Evolutionary conservation across 2,113 vertebrate genomes (phyloP).

Genomic region (Eulacestoma nigropectus): DNA sequence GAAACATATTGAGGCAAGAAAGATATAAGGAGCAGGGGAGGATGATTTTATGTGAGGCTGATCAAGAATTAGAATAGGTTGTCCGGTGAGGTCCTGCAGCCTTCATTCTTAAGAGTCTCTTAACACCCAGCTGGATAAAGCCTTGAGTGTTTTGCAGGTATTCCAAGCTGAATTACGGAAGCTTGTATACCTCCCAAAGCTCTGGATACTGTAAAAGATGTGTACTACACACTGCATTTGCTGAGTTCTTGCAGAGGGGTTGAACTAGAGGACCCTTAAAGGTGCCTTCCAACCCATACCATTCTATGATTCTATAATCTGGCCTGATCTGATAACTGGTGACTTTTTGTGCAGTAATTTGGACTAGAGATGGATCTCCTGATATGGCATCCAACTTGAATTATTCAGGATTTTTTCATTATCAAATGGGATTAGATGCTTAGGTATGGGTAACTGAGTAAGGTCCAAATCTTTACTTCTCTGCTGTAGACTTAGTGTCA

Average conservation of each 20-base stretch:
- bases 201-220: neutral
- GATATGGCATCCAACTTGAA: neutral
- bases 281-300: neutral
- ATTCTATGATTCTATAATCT: neutral
- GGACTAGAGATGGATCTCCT: neutral
- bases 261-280: neutral
- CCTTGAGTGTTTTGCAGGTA: neutral
- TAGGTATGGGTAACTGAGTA: neutral
- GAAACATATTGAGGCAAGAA: neutral
- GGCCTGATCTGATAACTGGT: neutral
- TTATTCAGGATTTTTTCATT: neutral
- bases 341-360: neutral
- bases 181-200: neutral
- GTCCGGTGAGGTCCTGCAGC: neutral
- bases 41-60: neutral
- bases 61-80: neutral
- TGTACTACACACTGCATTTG: neutral
- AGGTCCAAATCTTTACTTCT: neutral
- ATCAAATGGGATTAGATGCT: neutral
- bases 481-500: neutral
- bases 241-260: neutral
- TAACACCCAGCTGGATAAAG: neutral
- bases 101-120: neutral
- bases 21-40: accelerated
- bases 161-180: neutral